Evolutionary conservation across 2,797 vertebrate genomes (phyloP), one percentile per base, ranked within the genome.

Genomic region (Spondyliosoma cantharus): DNA sequence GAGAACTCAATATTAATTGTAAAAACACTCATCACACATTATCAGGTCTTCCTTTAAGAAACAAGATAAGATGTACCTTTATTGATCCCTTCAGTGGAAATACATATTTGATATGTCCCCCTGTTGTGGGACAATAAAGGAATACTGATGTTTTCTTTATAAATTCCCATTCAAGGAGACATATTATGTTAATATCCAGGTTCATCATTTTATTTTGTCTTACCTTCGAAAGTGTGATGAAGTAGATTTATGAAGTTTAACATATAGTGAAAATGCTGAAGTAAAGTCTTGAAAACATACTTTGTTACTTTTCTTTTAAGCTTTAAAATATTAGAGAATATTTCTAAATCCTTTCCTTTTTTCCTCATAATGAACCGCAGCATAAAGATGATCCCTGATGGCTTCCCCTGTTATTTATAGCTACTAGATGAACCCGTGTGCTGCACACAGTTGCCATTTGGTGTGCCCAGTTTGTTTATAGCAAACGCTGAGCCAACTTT

Each of bases 331-430:
- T 37, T 37, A 11, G 2, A n/a, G 5, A 48, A 11, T 46, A 19
- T 49, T 54, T 64, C 27, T 6, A 59, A 71, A 65, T 29, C 3
- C 8, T 56, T 72, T 73, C 12, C 9, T 24, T 24, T 29, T 43
- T 25, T 45, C 42, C 5, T 73, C 43, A 22, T 53, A 53, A 59
- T 42, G 15, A 64, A 24, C 22, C n/a, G 43, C 29, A 67, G 63
- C 32, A 50, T 20, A 46, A 8, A 20, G 1, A 52, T 29, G 64
- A 42, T 65, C 56, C 56, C 12, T 24, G 13, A 57, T 68, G 73
- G 60, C 67, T 57, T 60, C 45, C 32, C 37, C 17, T 53, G 76
- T 73, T 77, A 80, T 77, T 67, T 74, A 69, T 78, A 69, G 62
- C 25, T 15, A 7, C 61, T 54, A 42, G 25, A 65, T 71, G n/a